These are phyloP conservation scores for Chymomyza amoena DNA, from an alignment of 2,888 invertebrate genomes.

Conservation along the genomic window DNA sequence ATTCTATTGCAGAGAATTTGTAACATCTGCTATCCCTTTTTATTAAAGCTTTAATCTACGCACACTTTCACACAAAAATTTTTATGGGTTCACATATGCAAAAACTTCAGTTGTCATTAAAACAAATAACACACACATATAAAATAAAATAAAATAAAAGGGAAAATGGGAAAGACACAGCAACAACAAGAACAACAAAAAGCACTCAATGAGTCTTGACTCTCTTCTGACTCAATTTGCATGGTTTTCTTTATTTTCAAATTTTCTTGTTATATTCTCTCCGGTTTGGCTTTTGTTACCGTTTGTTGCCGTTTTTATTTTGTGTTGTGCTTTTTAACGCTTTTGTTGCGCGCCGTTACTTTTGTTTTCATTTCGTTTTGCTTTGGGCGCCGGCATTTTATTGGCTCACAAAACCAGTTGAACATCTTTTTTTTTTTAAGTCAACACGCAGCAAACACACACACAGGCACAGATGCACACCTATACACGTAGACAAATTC, in stretches of 20 bases:
- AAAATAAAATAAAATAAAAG: neutral
- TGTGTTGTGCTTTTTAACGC: slow-evolving; percentile 31
- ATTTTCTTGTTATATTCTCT: slow-evolving; percentile 27
- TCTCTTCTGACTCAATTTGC: slow-evolving; percentile 63
- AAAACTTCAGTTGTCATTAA: slow-evolving; percentile 24
- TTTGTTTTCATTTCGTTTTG: slow-evolving; percentile 48
- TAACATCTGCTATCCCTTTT: neutral
- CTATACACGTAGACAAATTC: neutral
- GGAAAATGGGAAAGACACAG: neutral
- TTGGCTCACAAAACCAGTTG: slow-evolving; percentile 63
- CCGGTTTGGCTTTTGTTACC: slow-evolving; percentile 4
- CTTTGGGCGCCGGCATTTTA: slow-evolving; percentile 36
- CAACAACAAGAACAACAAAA: too few species aligned
- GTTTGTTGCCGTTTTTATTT: neutral
- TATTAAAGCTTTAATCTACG: neutral
- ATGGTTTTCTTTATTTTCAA: slow-evolving; percentile 34
- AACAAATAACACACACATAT: neutral
- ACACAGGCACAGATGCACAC: neutral
- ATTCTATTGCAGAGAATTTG: neutral
- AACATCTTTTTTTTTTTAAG: slow-evolving; percentile 59
- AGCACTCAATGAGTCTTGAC: slow-evolving; percentile 29
- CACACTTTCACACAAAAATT: neutral
- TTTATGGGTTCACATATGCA: neutral
- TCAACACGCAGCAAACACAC: slow-evolving; percentile 18
- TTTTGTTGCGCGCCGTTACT: slow-evolving; percentile 53